These are phyloP conservation scores for Plagodis dolabraria DNA, from an alignment of 2,888 invertebrate species.

Conservation along the genomic window DNA sequence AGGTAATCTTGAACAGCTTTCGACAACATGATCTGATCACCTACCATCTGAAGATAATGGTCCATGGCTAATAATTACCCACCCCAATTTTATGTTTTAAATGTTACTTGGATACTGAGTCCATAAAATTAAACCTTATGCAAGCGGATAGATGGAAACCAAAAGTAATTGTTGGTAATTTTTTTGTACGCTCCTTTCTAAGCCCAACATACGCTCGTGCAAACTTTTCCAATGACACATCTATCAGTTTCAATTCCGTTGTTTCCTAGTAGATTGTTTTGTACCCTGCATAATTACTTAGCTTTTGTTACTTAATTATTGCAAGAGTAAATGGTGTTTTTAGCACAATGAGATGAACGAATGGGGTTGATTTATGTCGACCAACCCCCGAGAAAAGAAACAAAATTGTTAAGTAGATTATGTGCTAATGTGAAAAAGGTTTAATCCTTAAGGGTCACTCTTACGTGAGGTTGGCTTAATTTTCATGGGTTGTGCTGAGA, in stretches of 20 bases:
- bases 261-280: conserved; percentile 67
- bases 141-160: no score
- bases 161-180: neutral
- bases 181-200: neutral
- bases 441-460: conserved; percentile 14
- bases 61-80: no score
- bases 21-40: no score
- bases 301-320: conserved; percentile 77
- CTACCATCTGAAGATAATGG: no score
- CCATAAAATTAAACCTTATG: no score
- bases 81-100: no score
- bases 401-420: conserved; percentile 25
- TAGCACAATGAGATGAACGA: conserved; percentile 65
- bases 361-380: conserved; percentile 56
- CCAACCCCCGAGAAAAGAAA: conserved; percentile 31
- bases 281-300: conserved; percentile 76
- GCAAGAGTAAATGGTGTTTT: conserved; percentile 65
- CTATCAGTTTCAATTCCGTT: conserved; percentile 41
- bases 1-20: no score
- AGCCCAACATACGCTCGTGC: conserved; percentile 1
- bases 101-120: no score
- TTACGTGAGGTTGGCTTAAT: conserved; percentile 3
- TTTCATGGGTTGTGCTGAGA: neutral
- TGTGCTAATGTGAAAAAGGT: conserved; percentile 29
- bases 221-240: conserved; percentile 30